Percentiles rank a stretch among this genome's conserved stretches.
phyloP scores from a whole-genome alignment of 2,113 vertebrate genomes.

The Eulemur rufifrons region DNA sequence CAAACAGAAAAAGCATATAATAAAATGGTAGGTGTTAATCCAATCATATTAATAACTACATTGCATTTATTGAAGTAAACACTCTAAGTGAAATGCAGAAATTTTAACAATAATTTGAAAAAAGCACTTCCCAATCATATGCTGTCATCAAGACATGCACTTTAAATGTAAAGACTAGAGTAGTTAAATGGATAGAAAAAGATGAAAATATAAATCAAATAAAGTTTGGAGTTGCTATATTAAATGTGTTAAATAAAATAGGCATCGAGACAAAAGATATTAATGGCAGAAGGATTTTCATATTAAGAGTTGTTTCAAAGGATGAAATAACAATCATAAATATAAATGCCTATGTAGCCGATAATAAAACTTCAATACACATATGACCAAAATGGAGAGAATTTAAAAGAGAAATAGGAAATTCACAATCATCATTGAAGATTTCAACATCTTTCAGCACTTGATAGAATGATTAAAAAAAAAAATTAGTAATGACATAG shows the following conservation, averaged over 20 bases:
- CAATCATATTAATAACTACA: not conserved
- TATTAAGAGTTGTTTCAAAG: not conserved
- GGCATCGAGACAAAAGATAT: not conserved
- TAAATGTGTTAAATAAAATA: not conserved
- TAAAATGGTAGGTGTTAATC: not conserved
- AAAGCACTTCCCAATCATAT: too few species aligned
- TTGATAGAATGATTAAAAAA: not conserved
- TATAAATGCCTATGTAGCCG: not conserved
- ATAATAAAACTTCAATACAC: not conserved
- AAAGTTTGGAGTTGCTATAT: not conserved
- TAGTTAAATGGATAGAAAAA: not conserved
- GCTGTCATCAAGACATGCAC: not conserved
- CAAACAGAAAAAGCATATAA: not conserved
- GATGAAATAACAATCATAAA: not conserved
- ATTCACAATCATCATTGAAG: not conserved
- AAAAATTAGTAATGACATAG: not conserved
- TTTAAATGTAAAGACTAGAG: not conserved
- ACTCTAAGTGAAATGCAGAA: not conserved
- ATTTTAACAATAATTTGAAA: not conserved
- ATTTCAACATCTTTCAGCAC: not conserved
- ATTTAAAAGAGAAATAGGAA: not conserved
- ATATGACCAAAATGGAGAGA: not conserved
- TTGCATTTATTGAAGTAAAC: not conserved
- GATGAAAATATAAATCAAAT: not conserved
- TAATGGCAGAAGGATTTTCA: not conserved